Base-by-base conservation (phyloP, 2,113 vertebrate genomes). In the Alligator mississippiensis region DNA sequence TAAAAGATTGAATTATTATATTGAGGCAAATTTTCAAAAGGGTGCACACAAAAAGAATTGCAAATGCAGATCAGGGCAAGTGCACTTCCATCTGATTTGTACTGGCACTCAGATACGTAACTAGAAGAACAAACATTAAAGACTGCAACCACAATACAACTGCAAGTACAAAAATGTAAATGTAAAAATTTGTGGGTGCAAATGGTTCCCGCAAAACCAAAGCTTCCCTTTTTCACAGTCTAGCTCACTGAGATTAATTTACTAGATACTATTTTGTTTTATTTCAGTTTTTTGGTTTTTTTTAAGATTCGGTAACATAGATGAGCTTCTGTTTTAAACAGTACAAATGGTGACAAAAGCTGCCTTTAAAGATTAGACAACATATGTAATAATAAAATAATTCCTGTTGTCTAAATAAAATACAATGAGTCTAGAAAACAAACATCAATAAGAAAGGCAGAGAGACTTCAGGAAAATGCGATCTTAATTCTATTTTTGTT, bases 361-460 rank as follows among this genome's bases (percentile, higher is more conserved):
- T 28, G 2, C 24, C 17, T 55, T 11, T 57, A 77, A 82, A 88
- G 85, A 61, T 68, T 81, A 74, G 47, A 4, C 9, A 80, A 6
- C 2, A 85, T 61, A 92, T 19, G 27, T 90, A 92, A 74, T 55
- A 75, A 79, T 86, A 68, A 84, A 61, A 70, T 9, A 11, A 38
- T 5, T 77, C 18, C 1, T 82, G 82, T 77, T 62, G 1, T 70
- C 34, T 9, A 9, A 75, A 70, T 82, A 64, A 84, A 89, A 87
- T 34, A 1, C 5, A 70, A 82, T 89, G 83, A 89, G 47, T 13
- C 9, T 84, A 24, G 72, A 85, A 15, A 75, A 79, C 27, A 27
- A 34, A n/a, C 55, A 47, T 25, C 16, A 10, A 17, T 61, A 21
- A 63, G 61, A 63, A 13, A 25, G 25, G 38, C 55, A 68, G 58